phyloP scores from a whole-genome alignment of 2,113 vertebrate genomes.

The Apteryx owenii region DNA sequence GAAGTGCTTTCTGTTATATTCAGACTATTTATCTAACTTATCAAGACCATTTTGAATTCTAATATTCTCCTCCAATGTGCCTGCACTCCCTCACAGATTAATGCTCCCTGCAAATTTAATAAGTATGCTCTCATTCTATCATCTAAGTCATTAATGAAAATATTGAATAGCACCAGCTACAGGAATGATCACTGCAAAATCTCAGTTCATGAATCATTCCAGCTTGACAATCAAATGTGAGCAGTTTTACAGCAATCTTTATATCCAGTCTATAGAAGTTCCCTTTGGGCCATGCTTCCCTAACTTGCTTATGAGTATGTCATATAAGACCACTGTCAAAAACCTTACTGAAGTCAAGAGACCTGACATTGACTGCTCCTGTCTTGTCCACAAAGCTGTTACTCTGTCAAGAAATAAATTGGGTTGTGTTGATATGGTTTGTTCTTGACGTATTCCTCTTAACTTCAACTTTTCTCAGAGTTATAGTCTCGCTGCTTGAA shows the following conservation, averaged over 20 bases:
- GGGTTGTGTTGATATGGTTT: background rate
- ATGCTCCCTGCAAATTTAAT: constrained; percentile 62
- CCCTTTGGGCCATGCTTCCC: background rate
- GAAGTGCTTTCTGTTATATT: constrained; percentile 4
- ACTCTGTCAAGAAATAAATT: constrained; percentile 35
- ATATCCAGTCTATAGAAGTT: background rate
- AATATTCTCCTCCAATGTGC: background rate
- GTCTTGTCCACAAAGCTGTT: constrained; percentile 12
- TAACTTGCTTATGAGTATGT: background rate
- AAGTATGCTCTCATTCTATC: constrained; percentile 38
- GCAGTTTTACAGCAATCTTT: constrained; percentile 28
- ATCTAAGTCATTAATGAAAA: constrained; percentile 61
- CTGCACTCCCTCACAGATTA: constrained; percentile 30
- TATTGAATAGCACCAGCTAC: constrained; percentile 49
- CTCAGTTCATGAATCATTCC: constrained; percentile 53
- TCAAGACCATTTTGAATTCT: background rate
- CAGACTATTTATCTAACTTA: constrained; percentile 15
- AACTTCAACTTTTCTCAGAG: background rate
- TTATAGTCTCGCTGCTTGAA: background rate
- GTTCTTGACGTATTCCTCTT: constrained; percentile 11
- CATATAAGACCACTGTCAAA: background rate
- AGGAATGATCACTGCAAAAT: constrained; percentile 38
- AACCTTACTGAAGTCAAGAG: background rate
- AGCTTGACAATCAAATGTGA: constrained; percentile 16
- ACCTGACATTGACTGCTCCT: background rate